Conservation (phyloP, 2,888 invertebrate genomes). For the Parnassius glacialis region DNA sequence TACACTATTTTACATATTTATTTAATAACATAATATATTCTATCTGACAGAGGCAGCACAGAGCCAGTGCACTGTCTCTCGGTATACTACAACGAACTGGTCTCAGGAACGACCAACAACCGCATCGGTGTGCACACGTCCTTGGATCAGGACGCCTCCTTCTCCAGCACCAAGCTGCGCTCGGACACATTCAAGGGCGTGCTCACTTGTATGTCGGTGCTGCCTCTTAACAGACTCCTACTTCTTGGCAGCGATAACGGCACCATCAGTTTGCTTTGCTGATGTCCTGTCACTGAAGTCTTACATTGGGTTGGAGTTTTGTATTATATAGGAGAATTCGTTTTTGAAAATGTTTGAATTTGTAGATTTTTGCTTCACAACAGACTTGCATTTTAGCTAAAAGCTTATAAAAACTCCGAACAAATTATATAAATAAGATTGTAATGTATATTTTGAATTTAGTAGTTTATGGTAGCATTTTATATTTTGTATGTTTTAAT, state of each 20-base stretch:
- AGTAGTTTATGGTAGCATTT: neutral
- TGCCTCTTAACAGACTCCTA: slow-evolving; percentile 94
- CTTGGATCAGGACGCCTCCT: slow-evolving; percentile 85
- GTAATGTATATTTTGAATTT: no score
- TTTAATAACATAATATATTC: no score
- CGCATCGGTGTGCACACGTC: slow-evolving; percentile 92
- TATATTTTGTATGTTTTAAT: neutral
- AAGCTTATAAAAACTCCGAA: no score
- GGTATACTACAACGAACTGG: slow-evolving; percentile 88
- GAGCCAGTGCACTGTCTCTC: slow-evolving; percentile 96
- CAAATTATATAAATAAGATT: no score
- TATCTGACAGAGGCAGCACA: slow-evolving; percentile 86
- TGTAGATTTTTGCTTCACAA: no score
- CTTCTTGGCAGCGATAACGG: slow-evolving; percentile 97
- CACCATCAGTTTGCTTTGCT: slow-evolving; percentile 89
- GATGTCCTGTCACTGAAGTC: slow-evolving; percentile 38
- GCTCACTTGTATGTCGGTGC: slow-evolving; percentile 92
- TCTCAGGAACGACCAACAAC: slow-evolving; percentile 96
- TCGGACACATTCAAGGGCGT: slow-evolving; percentile 95
- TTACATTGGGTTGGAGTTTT: neutral
- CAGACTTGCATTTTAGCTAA: no score
- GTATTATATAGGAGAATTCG: neutral
- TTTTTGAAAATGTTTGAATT: neutral
- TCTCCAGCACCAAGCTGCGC: slow-evolving; percentile 91
- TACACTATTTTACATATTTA: no score